Conservation (phyloP, 1,140 invertebrate species). For the Zaprionus capensis region DNA sequence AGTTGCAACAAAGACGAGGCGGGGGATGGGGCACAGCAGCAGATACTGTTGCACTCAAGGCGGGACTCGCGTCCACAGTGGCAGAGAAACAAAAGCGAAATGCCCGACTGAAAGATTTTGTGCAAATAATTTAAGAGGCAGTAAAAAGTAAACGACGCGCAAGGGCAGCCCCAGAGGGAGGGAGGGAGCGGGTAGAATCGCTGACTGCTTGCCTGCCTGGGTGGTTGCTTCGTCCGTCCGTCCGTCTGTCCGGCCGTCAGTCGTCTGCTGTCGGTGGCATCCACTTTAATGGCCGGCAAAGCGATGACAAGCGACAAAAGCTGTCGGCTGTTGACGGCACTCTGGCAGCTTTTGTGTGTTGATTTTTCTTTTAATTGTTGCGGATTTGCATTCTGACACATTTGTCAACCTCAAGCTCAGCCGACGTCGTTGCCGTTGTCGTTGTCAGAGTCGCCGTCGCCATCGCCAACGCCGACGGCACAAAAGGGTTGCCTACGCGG, state of each 20-base stretch:
- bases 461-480: neutral
- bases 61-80: neutral
- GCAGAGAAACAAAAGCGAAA: slow-evolving; percentile 35
- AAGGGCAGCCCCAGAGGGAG: neutral
- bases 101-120: slow-evolving; percentile 68
- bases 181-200: neutral
- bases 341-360: slow-evolving; percentile 73
- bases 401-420: slow-evolving; percentile 84
- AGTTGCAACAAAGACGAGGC: slow-evolving; percentile 37
- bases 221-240: neutral
- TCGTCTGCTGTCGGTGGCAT: neutral
- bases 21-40: slow-evolving; percentile 23
- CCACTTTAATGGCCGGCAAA: slow-evolving; percentile 57
- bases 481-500: slow-evolving; percentile 47
- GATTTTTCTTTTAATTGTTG: slow-evolving; percentile 84
- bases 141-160: slow-evolving; percentile 54
- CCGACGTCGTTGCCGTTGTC: slow-evolving; percentile 13
- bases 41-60: slow-evolving; percentile 33
- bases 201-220: neutral
- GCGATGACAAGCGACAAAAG: slow-evolving; percentile 65
- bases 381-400: slow-evolving; percentile 84
- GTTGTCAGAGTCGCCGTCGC: neutral
- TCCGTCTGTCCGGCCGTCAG: too few species aligned
- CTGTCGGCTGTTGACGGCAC: slow-evolving; percentile 46
- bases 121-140: slow-evolving; percentile 71